These are phyloP conservation scores for Conus betulinus DNA, from an alignment of 1,140 invertebrate genomes.

Conservation along the genomic window DNA sequence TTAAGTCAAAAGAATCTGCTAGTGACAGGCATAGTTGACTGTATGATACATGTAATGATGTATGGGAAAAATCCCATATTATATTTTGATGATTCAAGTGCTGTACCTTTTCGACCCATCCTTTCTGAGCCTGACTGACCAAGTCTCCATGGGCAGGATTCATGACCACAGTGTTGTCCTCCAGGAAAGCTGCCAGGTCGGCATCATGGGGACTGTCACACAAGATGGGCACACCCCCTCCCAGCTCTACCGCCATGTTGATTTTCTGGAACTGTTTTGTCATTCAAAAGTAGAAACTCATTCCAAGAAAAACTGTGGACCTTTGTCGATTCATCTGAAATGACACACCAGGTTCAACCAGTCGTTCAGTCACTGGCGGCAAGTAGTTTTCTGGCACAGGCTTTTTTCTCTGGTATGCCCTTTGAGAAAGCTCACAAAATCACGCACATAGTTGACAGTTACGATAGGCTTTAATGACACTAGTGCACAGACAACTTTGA, in stretches of 20 bases:
- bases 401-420: constrained; percentile 69
- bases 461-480: constrained; percentile 81
- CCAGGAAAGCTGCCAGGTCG: constrained; percentile 45
- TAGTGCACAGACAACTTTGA: constrained; percentile 83
- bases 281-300: constrained; percentile 81
- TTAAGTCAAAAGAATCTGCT: too few species aligned
- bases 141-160: constrained; percentile 43
- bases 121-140: constrained; percentile 10
- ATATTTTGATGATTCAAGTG: too few species aligned
- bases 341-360: constrained; percentile 78
- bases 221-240: constrained; percentile 63
- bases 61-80: too few species aligned
- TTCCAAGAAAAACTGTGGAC: constrained; percentile 79
- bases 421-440: constrained; percentile 76
- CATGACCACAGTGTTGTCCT: constrained; percentile 62
- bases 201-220: constrained; percentile 51
- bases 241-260: constrained; percentile 62
- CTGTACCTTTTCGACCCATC: constrained; percentile 9
- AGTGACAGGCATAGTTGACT: too few species aligned
- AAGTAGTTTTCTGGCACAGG: constrained; percentile 77
- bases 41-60: too few species aligned
- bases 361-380: constrained; percentile 79
- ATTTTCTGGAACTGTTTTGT: constrained; percentile 73
- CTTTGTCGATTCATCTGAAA: constrained; percentile 78
- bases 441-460: constrained; percentile 80